Percentiles rank a stretch among this genome's conserved stretches.
Evolutionary conservation across 2,888 invertebrate species (phyloP).

Genomic region (Philopedon plagiatum): DNA sequence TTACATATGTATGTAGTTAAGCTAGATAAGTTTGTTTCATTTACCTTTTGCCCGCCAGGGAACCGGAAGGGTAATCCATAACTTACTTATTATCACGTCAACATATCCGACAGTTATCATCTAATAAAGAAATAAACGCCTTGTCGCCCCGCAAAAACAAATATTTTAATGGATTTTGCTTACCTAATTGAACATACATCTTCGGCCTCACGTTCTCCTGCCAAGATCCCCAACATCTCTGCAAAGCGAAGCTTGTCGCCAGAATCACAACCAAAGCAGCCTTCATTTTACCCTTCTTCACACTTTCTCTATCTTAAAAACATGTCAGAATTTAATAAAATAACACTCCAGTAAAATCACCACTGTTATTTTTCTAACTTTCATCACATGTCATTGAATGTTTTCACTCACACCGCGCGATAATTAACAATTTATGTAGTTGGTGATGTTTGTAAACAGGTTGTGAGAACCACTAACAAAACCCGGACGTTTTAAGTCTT

Average conservation of each 20-base stretch:
- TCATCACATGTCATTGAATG: slow-evolving; percentile 57
- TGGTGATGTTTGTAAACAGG: neutral
- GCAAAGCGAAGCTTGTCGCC: slow-evolving; percentile 68
- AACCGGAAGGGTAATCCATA: too few relatives aligned
- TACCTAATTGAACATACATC: slow-evolving; percentile 93
- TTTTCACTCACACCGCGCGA: slow-evolving; percentile 13
- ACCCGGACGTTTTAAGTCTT: neutral
- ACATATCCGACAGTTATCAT: too few relatives aligned
- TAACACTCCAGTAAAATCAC: slow-evolving; percentile 51
- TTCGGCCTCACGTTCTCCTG: slow-evolving; percentile 94
- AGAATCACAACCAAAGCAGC: slow-evolving; percentile 66
- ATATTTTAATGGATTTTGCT: slow-evolving; percentile 67
- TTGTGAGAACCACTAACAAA: neutral
- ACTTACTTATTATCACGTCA: too few relatives aligned
- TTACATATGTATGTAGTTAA: too few relatives aligned
- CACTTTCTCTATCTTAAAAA: slow-evolving; percentile 37
- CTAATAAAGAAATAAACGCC: too few relatives aligned
- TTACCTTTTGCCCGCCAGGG: too few relatives aligned
- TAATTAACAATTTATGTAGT: slow-evolving; percentile 3
- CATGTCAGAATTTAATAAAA: slow-evolving; percentile 56
- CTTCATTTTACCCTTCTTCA: slow-evolving; percentile 55
- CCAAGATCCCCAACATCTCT: slow-evolving; percentile 73
- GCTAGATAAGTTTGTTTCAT: too few relatives aligned
- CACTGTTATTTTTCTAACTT: slow-evolving; percentile 53
- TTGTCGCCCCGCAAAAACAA: neutral